A percentile compares a stretch with the other conserved stretches of the same genome.
Conservation (phyloP, 2,888 invertebrate genomes). For the Neria commutata region DNA sequence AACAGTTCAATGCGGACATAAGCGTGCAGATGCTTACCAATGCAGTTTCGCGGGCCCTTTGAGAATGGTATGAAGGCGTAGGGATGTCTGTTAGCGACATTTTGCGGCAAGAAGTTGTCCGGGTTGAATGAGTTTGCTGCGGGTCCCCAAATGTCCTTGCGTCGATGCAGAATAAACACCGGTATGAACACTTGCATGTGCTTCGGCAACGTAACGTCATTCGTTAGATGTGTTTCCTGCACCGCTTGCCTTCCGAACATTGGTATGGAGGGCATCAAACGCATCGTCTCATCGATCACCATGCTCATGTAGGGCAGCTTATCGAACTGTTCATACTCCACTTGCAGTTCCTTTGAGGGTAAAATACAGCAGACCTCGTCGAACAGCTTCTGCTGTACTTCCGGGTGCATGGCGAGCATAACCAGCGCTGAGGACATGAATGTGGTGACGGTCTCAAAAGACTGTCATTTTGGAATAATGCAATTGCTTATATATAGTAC, state of each 20-base stretch:
- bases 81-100: conserved; percentile 37
- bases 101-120: conserved; percentile 43
- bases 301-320: conserved; percentile 38
- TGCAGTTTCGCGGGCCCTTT: conserved; percentile 42
- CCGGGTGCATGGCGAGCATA: conserved; percentile 42
- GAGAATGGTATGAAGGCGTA: conserved; percentile 46
- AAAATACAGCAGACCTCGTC: conserved; percentile 34
- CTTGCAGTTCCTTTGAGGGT: conserved; percentile 16
- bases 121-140: conserved; percentile 43
- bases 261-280: conserved; percentile 39
- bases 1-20: too few species aligned
- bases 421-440: conserved; percentile 34
- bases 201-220: conserved; percentile 30
- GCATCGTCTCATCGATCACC: conserved; percentile 41
- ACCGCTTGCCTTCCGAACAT: conserved; percentile 33
- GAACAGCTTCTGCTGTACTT: conserved; percentile 39
- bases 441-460: conserved; percentile 42
- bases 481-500: neutral
- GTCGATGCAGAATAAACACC: conserved; percentile 42
- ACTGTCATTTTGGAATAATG: conserved; percentile 21
- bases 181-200: conserved; percentile 39
- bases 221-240: conserved; percentile 18
- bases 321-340: conserved; percentile 31
- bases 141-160: conserved; percentile 41
- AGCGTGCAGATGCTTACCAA: too few species aligned